These are phyloP conservation scores for Gonatopus flavifemur DNA, from an alignment of 1,140 invertebrate genomes.

Conservation along the genomic window DNA sequence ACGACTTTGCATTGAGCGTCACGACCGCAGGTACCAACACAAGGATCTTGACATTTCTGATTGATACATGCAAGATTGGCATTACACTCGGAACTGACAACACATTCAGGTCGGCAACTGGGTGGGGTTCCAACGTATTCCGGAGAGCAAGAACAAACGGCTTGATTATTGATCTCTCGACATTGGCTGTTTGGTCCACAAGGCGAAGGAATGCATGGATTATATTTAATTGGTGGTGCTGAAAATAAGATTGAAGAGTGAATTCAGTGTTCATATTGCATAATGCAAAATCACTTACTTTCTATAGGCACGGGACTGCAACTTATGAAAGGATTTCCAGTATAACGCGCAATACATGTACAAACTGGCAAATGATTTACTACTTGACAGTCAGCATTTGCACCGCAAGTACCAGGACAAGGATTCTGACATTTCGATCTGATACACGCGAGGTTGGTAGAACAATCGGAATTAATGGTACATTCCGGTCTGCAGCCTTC, in stretches of 20 bases:
- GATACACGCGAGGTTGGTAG: conserved; percentile 71
- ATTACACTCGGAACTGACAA: conserved; percentile 74
- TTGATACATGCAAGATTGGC: conserved; percentile 72
- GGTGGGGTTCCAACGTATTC: conserved; percentile 74
- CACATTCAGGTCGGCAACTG: conserved; percentile 74
- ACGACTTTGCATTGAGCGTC: conserved; percentile 71
- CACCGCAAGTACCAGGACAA: conserved; percentile 75
- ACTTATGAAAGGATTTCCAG: conserved; percentile 72
- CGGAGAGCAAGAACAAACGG: conserved; percentile 74
- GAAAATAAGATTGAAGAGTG: too few relatives aligned
- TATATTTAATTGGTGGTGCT: conserved; percentile 27
- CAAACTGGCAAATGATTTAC: conserved; percentile 74
- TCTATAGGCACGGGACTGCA: conserved; percentile 57
- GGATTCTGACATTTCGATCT: conserved; percentile 75
- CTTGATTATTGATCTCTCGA: conserved; percentile 59
- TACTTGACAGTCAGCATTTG: conserved; percentile 74
- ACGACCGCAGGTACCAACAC: conserved; percentile 73
- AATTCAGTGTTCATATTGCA: too few relatives aligned
- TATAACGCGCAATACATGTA: conserved; percentile 70
- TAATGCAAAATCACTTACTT: too few relatives aligned
- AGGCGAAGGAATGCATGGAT: conserved; percentile 71
- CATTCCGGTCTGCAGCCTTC: conserved; percentile 76
- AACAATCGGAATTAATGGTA: conserved; percentile 71
- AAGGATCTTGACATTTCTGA: conserved; percentile 80
- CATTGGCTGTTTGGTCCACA: conserved; percentile 81